Conservation (phyloP, 2,888 invertebrate species). For the Dione vanillae region DNA sequence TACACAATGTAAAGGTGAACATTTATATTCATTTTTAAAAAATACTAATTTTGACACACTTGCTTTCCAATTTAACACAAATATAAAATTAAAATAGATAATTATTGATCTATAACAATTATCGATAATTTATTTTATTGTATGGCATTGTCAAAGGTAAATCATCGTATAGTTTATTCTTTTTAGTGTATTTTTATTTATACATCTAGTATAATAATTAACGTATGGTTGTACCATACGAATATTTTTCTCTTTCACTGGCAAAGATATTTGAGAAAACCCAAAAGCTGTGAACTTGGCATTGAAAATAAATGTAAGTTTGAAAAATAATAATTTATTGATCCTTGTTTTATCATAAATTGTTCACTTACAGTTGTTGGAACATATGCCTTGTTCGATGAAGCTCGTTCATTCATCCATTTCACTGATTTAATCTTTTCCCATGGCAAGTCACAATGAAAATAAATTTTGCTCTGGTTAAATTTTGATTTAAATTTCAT, state of each 20-base stretch:
- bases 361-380: conserved; percentile 86
- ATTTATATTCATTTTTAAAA: no score
- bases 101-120: no score
- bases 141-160: no score
- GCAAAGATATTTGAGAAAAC: not conserved
- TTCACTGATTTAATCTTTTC: conserved; percentile 81
- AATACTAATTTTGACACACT: no score
- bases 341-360: conserved; percentile 12
- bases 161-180: not conserved
- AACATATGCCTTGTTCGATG: conserved; percentile 90
- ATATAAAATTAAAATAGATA: no score
- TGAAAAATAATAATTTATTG: conserved; percentile 15
- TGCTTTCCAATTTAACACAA: no score
- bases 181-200: not conserved
- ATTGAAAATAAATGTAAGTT: not conserved
- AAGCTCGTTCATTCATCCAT: conserved; percentile 92
- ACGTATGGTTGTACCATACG: not conserved
- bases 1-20: no score
- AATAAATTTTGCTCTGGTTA: conserved; percentile 77
- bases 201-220: not conserved
- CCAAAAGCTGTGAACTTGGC: not conserved
- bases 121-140: no score
- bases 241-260: not conserved
- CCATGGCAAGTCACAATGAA: conserved; percentile 76
- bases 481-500: conserved; percentile 83